These are phyloP conservation scores for Morelia viridis DNA, from an alignment of 2,797 vertebrate genomes.

Conservation along the genomic window DNA sequence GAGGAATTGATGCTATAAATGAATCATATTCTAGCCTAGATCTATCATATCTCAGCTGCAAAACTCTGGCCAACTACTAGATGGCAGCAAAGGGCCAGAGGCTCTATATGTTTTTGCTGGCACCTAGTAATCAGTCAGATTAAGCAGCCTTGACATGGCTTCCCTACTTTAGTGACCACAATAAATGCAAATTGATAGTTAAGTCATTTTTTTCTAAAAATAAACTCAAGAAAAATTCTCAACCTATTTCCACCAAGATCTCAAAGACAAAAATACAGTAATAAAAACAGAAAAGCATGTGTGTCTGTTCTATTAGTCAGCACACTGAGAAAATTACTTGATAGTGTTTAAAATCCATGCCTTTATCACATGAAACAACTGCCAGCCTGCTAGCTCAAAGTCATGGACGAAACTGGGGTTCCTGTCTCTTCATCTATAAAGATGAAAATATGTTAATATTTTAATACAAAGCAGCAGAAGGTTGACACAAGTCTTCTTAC, in stretches of 20 bases:
- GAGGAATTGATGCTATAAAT: background rate
- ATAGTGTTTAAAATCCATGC: background rate
- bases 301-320: fast-evolving
- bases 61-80: background rate
- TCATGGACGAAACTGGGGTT: conserved; percentile 12
- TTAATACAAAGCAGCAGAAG: background rate
- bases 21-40: background rate
- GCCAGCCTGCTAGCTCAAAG: background rate
- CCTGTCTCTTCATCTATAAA: background rate
- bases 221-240: background rate
- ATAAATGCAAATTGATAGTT: background rate
- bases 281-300: conserved; percentile 14
- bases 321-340: background rate
- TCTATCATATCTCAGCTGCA: background rate
- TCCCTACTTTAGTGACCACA: background rate
- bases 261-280: conserved; percentile 21
- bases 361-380: background rate
- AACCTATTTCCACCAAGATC: background rate
- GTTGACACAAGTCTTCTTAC: conserved; percentile 15
- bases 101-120: background rate
- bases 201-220: background rate
- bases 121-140: background rate
- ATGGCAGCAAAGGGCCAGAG: background rate
- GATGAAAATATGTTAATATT: background rate
- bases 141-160: background rate